phyloP scores from a whole-genome alignment of 2,797 vertebrate species.

The Bovichtus variegatus region DNA sequence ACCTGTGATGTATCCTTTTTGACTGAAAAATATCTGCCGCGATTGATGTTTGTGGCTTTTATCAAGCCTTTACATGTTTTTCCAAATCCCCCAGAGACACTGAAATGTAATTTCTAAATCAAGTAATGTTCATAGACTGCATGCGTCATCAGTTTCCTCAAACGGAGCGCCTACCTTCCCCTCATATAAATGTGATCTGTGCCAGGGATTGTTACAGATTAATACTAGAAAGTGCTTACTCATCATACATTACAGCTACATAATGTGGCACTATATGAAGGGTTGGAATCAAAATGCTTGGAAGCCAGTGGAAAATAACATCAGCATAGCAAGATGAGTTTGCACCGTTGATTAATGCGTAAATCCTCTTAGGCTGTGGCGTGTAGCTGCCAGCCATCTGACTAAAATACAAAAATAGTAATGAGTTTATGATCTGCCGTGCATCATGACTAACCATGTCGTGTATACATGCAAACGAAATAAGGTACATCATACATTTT shows the following conservation, averaged over 20 bases:
- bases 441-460: slow-evolving; percentile 3
- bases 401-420: slow-evolving; percentile 48
- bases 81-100: slow-evolving; percentile 10
- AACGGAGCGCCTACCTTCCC: slow-evolving; percentile 25
- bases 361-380: slow-evolving; percentile 60
- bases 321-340: slow-evolving; percentile 44
- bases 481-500: not conserved
- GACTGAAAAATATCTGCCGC: slow-evolving; percentile 5
- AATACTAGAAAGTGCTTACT: slow-evolving; percentile 50
- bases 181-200: slow-evolving; percentile 47
- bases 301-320: slow-evolving; percentile 42
- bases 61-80: slow-evolving; percentile 6
- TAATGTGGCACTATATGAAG: slow-evolving; percentile 37
- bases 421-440: slow-evolving; percentile 38
- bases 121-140: slow-evolving; percentile 31
- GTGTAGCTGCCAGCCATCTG: slow-evolving; percentile 39
- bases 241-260: slow-evolving; percentile 47
- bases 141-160: slow-evolving; percentile 61
- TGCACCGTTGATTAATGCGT: slow-evolving; percentile 57
- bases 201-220: slow-evolving; percentile 56
- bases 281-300: slow-evolving; percentile 34
- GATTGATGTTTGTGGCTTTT: slow-evolving; percentile 28
- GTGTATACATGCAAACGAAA: not conserved
- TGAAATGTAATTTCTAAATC: slow-evolving; percentile 45
- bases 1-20: not conserved